phyloP scores from a whole-genome alignment of 2,113 vertebrate species.

The Aldabrachelys gigantea region DNA sequence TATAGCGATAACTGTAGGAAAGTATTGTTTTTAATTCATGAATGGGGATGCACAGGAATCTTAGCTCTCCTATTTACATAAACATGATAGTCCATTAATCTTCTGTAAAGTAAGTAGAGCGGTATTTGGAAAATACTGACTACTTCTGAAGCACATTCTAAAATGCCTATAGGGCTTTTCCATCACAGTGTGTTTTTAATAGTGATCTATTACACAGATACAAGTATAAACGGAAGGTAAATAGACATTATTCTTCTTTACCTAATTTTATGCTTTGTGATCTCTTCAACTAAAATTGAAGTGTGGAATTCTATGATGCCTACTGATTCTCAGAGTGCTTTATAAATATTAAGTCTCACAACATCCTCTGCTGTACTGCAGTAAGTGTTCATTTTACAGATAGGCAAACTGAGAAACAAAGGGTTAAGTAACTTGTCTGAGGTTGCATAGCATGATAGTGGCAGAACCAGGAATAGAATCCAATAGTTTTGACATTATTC shows the following conservation, averaged over 20 bases:
- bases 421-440: background rate
- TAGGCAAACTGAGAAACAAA: background rate
- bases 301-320: background rate
- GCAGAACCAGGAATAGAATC: background rate
- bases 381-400: background rate
- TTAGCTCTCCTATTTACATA: conserved; percentile 61
- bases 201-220: background rate
- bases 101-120: conserved; percentile 38
- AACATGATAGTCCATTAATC: conserved; percentile 60
- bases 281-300: background rate
- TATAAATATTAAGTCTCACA: background rate
- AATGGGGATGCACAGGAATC: conserved; percentile 50
- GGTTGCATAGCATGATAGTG: background rate
- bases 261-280: background rate
- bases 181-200: background rate
- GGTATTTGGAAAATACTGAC: background rate
- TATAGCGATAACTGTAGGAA: conserved; percentile 46
- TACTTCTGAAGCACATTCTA: background rate
- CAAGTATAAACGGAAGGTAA: conserved; percentile 23
- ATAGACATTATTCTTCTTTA: background rate
- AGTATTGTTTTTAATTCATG: conserved; percentile 71
- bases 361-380: background rate
- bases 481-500: background rate
- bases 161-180: background rate
- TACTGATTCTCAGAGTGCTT: background rate